Base-by-base conservation (phyloP, 2,888 invertebrate genomes). In the Pachydiplax longipennis region DNA sequence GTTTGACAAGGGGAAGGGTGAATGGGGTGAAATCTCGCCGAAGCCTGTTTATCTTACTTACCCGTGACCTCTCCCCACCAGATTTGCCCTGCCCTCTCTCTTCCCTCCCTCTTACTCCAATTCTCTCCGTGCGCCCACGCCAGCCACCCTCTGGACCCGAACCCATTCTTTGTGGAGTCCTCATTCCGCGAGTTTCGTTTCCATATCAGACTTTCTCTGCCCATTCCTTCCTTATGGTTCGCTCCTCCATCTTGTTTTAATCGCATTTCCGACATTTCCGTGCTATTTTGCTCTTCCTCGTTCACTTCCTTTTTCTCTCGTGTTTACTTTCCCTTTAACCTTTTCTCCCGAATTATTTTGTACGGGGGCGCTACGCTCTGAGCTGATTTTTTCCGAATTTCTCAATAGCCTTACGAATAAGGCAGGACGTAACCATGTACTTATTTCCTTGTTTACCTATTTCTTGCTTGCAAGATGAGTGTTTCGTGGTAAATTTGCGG, bases 41-140 rank as follows among this genome's bases (percentile, higher is more conserved):
- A 35, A 13, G 83, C 35, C 44, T 87, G 87, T 87, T 87, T 87
- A 65, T 87, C 87, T 48, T 53, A 58, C 83, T 87, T 37, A 87
- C 87, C 87, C 65, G 61, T 87, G 87, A 87, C 87, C 87, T 87
- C 87, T 87, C 87, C 87, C 87, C 87, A 37, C 40, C 81, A 31
- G 65, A 65, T 25, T 65, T n/a, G 31, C 73, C 61, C 87, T 87
- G 58, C 87, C 61, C 87, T 37, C 58, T 31, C 35, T 15, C 53
- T 13, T 58, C 13, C 40, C 22, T n/a, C 87, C 44, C 44, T 40
- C 83, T 31, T 13, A 25, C 83, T 31, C 53, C 35, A 13, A 35
- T 37, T 4, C 37, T 13, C 31, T 31, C 25, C 31, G 15, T 31
- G 31, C 40, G 10, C 81, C 81, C 37, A 37, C 40, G 82, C 48